Evolutionary conservation across 2,113 vertebrate species (phyloP), one percentile per base, ranked within the genome.

Genomic region (Solenodon paradoxus): DNA sequence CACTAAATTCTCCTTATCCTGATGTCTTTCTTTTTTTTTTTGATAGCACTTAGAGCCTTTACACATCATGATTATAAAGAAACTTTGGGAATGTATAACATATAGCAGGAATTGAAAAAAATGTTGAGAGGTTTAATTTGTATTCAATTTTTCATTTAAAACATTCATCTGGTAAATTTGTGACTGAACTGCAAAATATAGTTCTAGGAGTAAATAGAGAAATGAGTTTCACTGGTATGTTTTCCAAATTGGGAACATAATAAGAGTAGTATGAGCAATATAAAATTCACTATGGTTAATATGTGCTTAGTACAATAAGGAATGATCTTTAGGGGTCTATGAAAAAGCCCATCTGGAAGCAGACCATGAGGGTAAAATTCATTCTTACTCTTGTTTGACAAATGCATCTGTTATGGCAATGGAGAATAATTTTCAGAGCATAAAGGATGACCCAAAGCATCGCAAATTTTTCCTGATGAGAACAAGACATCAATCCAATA

Each of bases 371-470:
- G 30, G 4, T 49, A 15, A 45, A 66, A 59, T 66, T 78, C 24
- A 82, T 86, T 90, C 9, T 87, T 82, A 22, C n/a, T 82, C 19
- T 42, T 90, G 74, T 61, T 94, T 87, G 61, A 66, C 64, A 72
- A 93, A 90, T 83, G 9, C 3, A 87, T 71, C 53, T 94, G 15
- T 17, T 45, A 9, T 61, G 42, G 30, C 17, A 81, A 45, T 71
- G 19, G 8, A 16, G 80, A 81, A 71, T 94, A 19, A 28, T 16
- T 69, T 92, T 90, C 63, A 82, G 26, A 87, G 6, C 7, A 66
- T 49, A 71, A 95, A 87, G 40, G 13, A 83, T 90, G 55, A 92
- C 51, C 35, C 68, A 87, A 90, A 57, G 9, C 9, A 72, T 75
- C 49, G 83, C 5, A 92, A 17, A 26, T 1, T 32, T 90, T 91